Base-by-base conservation (phyloP, 1,140 invertebrate species). In the Chlorops oryzae region DNA sequence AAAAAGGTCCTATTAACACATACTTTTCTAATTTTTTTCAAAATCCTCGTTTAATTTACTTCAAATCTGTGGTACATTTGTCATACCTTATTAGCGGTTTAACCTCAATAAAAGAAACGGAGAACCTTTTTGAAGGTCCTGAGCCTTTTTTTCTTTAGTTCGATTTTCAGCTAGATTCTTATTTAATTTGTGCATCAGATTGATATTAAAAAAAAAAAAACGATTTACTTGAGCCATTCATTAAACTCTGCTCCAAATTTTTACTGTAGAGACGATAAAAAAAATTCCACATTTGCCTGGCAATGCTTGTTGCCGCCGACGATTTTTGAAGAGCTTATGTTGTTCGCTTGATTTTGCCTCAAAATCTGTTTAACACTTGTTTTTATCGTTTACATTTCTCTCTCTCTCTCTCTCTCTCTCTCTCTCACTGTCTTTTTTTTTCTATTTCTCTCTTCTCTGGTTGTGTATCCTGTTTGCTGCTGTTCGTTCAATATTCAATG, bases 401-500 rank as follows among this genome's bases (percentile, higher is more conserved):
- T 61, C 53, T 65, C 48, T 53, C 46, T 44, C 41, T 38, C 24
- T 59, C 24, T 49, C 53, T 46, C 50, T 51, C 22, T 50, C 25
- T 50, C 23, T 17, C 40, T 43, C 25, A 18, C 45, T 62, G 21
- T 63, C 56, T 43, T 24, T 22, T 43, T 6, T 43, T 15, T 20
- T 43, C 22, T 43, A 6, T n/a, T 20, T 59, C 49, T 61, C 49
- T 32, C 28, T 32, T 50, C 20, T 54, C 55, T 56, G 48, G 54
- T 54, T 58, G 49, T 58, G 49, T 58, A 32, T 51, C 53, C 56
- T 43, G 48, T 50, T 40, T 41, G 48, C 48, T 50, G 48, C 37
- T 40, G 56, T 50, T 61, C 48, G 43, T 56, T 58, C 57, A 58
- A 50, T 50, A 53, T 54, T 66, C 34, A 51, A 61, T 62, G 59